Base-by-base conservation (phyloP, 2,797 vertebrate genomes). In the Hippoglossus hippoglossus region DNA sequence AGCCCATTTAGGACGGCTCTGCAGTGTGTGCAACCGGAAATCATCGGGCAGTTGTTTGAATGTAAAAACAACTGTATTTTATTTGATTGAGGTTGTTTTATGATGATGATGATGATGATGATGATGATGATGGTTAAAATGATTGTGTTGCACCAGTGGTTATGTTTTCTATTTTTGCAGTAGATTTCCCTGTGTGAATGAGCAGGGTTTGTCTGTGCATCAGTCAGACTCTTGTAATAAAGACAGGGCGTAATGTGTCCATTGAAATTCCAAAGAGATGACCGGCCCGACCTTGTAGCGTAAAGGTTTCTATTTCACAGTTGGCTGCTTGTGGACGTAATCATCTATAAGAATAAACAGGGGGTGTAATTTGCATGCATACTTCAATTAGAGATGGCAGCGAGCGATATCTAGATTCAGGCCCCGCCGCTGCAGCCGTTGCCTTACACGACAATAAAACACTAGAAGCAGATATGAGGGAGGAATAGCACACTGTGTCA, bases 281-380 rank as follows among this genome's bases (percentile, higher is more conserved):
- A 63, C 62, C 16, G 19, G 60, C 28, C 36, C 66, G 62, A 80
- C 73, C 75, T 76, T 68, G 74, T 61, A 50, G 61, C 26, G 2
- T 61, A 53, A 61, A 73, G 53, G 57, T 79, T 86, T 75, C 72
- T 44, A 86, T 91, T 88, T 85, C 85, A 83, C 36, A 52, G 71
- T 54, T 54, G 71, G 50, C 65, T 86, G 76, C 69, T n/a, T 18
- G 67, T 54, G 51, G 73, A 87, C 61, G 62, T 60, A 60, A 74
- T 77, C 60, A 65, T 75, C 75, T 87, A 64, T 71, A 59, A 59
- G 70, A 77, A 79, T 83, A 76, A 91, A 77, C 78, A 73, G 22
- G 41, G 81, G 10, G 24, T 75, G 34, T 79, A 6, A 81, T 83
- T 73, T 79, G 72, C 67, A 77, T 67, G 67, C 19, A 2, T 31